Base-by-base conservation (phyloP, 1,140 invertebrate genomes). In the Diploscapter pachys region DNA sequence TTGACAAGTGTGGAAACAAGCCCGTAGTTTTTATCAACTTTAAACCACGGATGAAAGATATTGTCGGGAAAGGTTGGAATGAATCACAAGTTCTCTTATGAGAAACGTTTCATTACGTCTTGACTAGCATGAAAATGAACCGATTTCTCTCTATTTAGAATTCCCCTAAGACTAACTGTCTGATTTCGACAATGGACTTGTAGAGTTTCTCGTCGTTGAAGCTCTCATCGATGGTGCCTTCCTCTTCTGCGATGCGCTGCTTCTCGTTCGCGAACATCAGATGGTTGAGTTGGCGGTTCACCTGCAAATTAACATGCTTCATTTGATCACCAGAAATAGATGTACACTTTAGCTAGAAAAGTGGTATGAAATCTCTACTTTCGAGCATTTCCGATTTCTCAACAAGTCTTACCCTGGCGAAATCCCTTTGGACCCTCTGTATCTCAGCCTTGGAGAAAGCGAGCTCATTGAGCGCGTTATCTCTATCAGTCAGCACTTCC, bases 341-440 rank as follows among this genome's bases (percentile, higher is more conserved):
- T 13, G 52, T 59, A 66, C 9, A 54, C 48, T 63, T 31, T 6
- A 55, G 13, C 13, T 9, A 55, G 5, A 52, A 2, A 8, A 59
- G 48, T 51, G n/a, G 8, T 5, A 4, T 62, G 53, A 55, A 5
- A 9, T 49, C 59, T 48, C 13, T 52, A 6, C 51, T 54, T 59
- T 13, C 49, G 8, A 48, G 3, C n/a, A 56, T 61, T 61, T 61
- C 68, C 63, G 56, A 48, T 70, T 55, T 70, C 3, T 49, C n/a
- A n/a, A 70, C 56, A 50, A 70, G 62, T 51, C 55, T 52, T 6
- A 6, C 11, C 5, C 6, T 52, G 2, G 49, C 54, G 57, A 50
- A 74, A 51, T 74, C 73, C 50, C 73, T 6, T 55, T 74, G 73
- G 56, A 62, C 68, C 49, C 70, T 74, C 48, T 74, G 65, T 49